phyloP scores from a whole-genome alignment of 2,888 invertebrate genomes.

The Exocentrus adspersus region DNA sequence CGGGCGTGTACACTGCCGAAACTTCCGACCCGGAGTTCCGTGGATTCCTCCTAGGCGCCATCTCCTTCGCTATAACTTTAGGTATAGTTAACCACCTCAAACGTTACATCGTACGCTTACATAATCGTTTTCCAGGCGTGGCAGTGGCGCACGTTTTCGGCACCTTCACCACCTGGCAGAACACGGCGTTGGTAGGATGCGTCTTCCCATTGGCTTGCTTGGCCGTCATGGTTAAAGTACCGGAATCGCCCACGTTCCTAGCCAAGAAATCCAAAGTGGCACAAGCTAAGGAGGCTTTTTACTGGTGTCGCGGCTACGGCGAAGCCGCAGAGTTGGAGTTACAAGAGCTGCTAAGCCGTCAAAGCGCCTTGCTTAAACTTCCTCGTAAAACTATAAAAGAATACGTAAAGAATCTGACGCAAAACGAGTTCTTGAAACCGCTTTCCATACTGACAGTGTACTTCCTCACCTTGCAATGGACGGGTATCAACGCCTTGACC shows the following conservation, averaged over 20 bases:
- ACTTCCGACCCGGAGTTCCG: conserved; percentile 68
- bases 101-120: too few species aligned
- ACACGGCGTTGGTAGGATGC: conserved; percentile 67
- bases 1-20: conserved; percentile 47
- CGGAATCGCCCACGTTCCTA: conserved; percentile 77
- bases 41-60: conserved; percentile 65
- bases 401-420: conserved; percentile 54
- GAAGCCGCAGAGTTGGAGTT: conserved; percentile 66
- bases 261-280: conserved; percentile 68
- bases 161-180: conserved; percentile 70
- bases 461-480: conserved; percentile 74
- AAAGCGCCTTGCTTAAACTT: conserved; percentile 37
- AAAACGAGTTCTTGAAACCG: conserved; percentile 69
- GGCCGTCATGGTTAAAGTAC: conserved; percentile 66
- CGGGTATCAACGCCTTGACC: conserved; percentile 75
- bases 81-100: too few species aligned
- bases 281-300: conserved; percentile 69
- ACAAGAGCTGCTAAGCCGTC: conserved; percentile 64
- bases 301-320: conserved; percentile 67
- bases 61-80: conserved; percentile 71
- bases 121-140: conserved; percentile 57
- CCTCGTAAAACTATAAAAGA: conserved; percentile 5
- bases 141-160: conserved; percentile 72
- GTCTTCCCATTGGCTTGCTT: conserved; percentile 65
- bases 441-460: conserved; percentile 71